Base-by-base conservation (phyloP, 2,888 invertebrate genomes). In the Chrysomela aeneicollis region DNA sequence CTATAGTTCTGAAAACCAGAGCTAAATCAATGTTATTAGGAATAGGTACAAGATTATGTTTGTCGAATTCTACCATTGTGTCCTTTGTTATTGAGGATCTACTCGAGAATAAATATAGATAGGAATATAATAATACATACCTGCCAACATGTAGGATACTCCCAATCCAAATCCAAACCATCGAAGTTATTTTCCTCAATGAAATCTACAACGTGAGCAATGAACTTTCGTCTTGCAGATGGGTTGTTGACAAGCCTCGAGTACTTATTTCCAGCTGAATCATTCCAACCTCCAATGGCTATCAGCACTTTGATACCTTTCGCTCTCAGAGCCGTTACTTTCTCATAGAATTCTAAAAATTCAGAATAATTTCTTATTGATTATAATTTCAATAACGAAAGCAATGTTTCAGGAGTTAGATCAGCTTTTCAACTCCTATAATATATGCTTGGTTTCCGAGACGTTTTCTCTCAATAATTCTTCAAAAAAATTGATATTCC, bases 271-370 rank as follows among this genome's bases (percentile, higher is more conserved):
- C 94, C 94, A 0, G 92, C 92, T 0, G 95, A 96, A 82, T 97
- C 95, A 77, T 95, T 96, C 97, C 97, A 97, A 0, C 97, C 97
- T 5, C 97, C 97, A 64, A 97, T 88, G 0, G 96, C 96, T 1
- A 97, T 85, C 0, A 94, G 85, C 0, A 94, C 92, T 81, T 93
- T 94, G 12, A 93, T 86, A 0, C 92, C 91, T 71, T 88, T 89
- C 0, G 85, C 83, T 73, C 90, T 93, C 26, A 91, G 85, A 0
- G 88, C 88, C 0, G 90, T 90, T 2, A 96, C 92, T 77, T 94
- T 90, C 75, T 93, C 93, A 81, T 95, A 96, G 82, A 95, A 95
- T 82, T 91, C 92, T 91, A 77, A 32, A 26, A 83, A 83, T 70
- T 51, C 30, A 17, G 30, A 52, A 10, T 17, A 15, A 10, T 10